These are phyloP conservation scores for Cavia aperea DNA, from an alignment of 2,113 vertebrate species.

Conservation along the genomic window DNA sequence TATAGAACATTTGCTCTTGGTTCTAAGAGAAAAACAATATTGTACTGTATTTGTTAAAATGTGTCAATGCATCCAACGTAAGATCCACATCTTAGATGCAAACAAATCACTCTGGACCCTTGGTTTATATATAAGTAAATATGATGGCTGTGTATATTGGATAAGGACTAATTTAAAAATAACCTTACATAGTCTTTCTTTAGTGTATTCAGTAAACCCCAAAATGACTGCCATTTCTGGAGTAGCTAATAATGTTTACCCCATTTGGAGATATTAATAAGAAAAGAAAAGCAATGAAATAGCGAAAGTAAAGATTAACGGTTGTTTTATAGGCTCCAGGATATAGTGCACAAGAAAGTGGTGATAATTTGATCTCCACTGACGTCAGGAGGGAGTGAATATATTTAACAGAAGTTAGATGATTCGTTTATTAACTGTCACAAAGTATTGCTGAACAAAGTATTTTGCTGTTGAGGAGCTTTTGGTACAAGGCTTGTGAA, in stretches of 20 bases:
- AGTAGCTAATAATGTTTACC: background rate
- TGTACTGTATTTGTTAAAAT: conserved; percentile 30
- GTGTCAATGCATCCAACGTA: background rate
- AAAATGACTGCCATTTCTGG: conserved; percentile 45
- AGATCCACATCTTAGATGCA: background rate
- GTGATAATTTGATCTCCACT: background rate
- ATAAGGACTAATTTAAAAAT: conserved; percentile 19
- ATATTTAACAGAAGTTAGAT: conserved; percentile 51
- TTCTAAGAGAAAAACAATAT: background rate
- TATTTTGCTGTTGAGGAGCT: conserved; percentile 18
- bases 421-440: conserved; percentile 47
- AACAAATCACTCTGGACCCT: background rate
- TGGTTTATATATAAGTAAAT: background rate
- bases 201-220: background rate
- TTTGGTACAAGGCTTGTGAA: conserved; percentile 41
- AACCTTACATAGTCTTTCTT: background rate
- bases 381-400: conserved; percentile 15
- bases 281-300: background rate
- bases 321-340: background rate
- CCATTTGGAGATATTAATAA: conserved; percentile 41
- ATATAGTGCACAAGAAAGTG: background rate
- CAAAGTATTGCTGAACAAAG: background rate
- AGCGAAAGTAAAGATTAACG: conserved; percentile 9
- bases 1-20: conserved; percentile 1
- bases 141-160: background rate